Evolutionary conservation across 2,113 vertebrate genomes (phyloP).

Genomic region (Chaetops frenatus): DNA sequence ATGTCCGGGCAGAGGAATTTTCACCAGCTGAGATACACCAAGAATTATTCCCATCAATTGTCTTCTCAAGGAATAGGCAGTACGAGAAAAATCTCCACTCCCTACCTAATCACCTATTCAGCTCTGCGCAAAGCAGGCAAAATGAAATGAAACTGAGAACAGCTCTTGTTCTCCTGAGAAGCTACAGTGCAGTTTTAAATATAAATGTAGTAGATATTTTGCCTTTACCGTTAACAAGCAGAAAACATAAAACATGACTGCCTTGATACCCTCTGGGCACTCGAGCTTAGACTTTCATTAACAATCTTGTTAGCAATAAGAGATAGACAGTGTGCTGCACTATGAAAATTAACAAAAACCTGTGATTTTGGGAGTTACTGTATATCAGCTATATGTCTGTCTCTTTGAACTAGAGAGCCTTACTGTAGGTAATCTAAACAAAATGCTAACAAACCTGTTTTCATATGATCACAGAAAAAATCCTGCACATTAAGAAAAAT

Average conservation of each 20-base stretch:
- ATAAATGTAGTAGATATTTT: neutral
- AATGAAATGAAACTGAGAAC: neutral
- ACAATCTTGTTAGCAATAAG: neutral
- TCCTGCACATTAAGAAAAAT: neutral
- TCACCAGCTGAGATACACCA: neutral
- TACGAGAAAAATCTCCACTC: neutral
- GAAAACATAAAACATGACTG: neutral
- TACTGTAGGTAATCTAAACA: constrained; percentile 10
- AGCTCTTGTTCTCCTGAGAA: neutral
- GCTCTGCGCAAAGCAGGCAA: neutral
- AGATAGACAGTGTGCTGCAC: neutral
- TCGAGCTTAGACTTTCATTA: neutral
- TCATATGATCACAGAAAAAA: neutral
- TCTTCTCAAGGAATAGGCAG: neutral
- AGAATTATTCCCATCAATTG: neutral
- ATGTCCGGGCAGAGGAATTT: neutral
- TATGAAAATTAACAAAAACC: neutral
- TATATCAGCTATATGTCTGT: neutral
- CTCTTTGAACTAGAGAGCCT: neutral
- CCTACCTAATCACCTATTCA: neutral
- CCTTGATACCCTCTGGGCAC: neutral
- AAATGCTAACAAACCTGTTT: neutral
- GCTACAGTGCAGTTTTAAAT: neutral
- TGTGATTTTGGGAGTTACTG: neutral
- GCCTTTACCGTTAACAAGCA: neutral